phyloP scores from a whole-genome alignment of 2,797 vertebrate species.

The Eurystomus glaucurus region DNA sequence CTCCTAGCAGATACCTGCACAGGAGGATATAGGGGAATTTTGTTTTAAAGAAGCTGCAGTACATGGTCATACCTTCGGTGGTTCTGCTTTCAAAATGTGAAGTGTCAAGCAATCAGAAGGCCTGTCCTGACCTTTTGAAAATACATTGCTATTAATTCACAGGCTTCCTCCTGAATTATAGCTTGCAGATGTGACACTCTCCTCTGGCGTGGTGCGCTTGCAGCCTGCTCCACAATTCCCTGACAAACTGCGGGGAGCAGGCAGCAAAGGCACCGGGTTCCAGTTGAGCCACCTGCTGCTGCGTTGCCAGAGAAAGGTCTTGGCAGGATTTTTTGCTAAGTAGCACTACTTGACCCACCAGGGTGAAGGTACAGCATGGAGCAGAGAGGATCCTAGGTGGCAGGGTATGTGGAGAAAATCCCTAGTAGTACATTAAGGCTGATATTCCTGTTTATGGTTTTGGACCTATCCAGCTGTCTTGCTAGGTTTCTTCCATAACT shows the following conservation, averaged over 20 bases:
- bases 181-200: neutral
- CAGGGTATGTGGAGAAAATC: neutral
- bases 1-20: neutral
- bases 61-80: rapidly evolving
- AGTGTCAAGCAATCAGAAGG: neutral
- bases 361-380: rapidly evolving
- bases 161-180: neutral
- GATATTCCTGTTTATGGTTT: neutral
- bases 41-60: neutral
- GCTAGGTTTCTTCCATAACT: neutral
- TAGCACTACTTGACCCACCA: neutral
- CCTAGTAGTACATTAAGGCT: neutral
- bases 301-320: neutral
- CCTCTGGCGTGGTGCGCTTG: rapidly evolving
- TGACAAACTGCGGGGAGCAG: neutral
- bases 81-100: neutral
- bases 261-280: neutral
- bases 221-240: neutral
- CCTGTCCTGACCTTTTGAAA: neutral
- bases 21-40: neutral
- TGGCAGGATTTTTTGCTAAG: neutral
- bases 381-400: neutral
- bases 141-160: neutral
- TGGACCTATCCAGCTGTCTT: neutral
- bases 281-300: neutral